Evolutionary conservation across 1,140 invertebrate genomes (phyloP).

Genomic region (Drosophila quadrilineata): DNA sequence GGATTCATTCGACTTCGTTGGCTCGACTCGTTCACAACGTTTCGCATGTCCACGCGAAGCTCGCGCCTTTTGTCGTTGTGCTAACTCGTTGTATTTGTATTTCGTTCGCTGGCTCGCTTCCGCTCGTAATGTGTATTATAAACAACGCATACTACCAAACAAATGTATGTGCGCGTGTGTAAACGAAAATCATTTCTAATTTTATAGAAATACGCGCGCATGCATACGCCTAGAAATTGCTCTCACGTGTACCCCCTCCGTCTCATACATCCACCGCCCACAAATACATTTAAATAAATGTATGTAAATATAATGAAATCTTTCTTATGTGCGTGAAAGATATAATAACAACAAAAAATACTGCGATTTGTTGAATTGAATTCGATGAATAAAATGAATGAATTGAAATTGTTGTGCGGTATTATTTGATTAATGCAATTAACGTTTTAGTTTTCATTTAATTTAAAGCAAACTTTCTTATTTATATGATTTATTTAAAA

Average conservation of each 20-base stretch:
- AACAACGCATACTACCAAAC: background rate
- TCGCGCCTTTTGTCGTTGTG: conserved; percentile 37
- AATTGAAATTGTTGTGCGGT: too few relatives aligned
- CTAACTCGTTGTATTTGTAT: conserved; percentile 8
- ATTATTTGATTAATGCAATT: conserved; percentile 44
- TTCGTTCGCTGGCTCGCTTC: conserved; percentile 34
- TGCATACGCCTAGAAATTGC: conserved; percentile 38
- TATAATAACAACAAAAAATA: conserved; percentile 36
- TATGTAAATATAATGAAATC: conserved; percentile 28
- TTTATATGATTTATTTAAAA: conserved; percentile 23
- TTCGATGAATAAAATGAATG: too few relatives aligned
- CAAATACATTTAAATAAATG: background rate
- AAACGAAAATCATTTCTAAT: conserved; percentile 67
- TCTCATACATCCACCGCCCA: background rate
- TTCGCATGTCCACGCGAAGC: too few relatives aligned
- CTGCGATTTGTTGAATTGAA: too few relatives aligned
- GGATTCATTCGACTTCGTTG: conserved; percentile 56
- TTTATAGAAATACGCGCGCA: conserved; percentile 62
- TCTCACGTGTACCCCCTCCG: conserved; percentile 1
- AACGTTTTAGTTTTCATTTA: conserved; percentile 23
- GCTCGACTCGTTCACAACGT: conserved; percentile 66
- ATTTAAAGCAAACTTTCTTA: conserved; percentile 35
- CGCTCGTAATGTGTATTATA: conserved; percentile 29
- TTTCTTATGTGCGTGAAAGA: conserved; percentile 50
- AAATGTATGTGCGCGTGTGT: conserved; percentile 16